phyloP scores from a whole-genome alignment of 2,113 vertebrate genomes.

The Eulemur macaco region DNA sequence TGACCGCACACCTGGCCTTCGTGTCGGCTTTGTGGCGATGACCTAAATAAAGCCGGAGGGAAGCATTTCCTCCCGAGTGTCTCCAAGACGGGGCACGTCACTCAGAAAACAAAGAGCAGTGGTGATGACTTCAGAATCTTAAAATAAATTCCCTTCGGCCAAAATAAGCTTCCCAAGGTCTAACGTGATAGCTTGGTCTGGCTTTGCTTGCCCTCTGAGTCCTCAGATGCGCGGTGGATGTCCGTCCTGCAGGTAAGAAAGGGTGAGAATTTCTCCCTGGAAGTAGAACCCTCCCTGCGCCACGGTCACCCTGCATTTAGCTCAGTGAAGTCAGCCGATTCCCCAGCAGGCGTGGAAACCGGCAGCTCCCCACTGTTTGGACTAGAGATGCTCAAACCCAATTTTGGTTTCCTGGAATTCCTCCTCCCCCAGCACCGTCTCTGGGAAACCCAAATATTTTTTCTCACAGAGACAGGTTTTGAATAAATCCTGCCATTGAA shows the following conservation, averaged over 20 bases:
- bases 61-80: neutral
- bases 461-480: neutral
- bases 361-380: neutral
- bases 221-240: fast-evolving
- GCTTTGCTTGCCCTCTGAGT: neutral
- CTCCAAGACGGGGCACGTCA: neutral
- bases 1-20: conserved; percentile 33
- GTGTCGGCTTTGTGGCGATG: neutral
- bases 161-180: neutral
- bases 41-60: neutral
- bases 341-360: neutral
- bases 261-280: neutral
- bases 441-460: neutral
- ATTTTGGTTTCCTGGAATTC: neutral
- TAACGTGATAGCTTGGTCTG: fast-evolving
- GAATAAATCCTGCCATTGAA: neutral
- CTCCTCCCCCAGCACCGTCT: neutral
- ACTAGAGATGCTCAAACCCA: neutral
- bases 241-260: too few species aligned
- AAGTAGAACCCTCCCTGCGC: fast-evolving
- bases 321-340: neutral
- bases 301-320: fast-evolving
- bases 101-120: neutral
- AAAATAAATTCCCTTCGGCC: neutral
- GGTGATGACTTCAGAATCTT: conserved; percentile 6